These are phyloP conservation scores for Leucoraja erinaceus DNA, from an alignment of 2,113 vertebrate species.

Conservation along the genomic window DNA sequence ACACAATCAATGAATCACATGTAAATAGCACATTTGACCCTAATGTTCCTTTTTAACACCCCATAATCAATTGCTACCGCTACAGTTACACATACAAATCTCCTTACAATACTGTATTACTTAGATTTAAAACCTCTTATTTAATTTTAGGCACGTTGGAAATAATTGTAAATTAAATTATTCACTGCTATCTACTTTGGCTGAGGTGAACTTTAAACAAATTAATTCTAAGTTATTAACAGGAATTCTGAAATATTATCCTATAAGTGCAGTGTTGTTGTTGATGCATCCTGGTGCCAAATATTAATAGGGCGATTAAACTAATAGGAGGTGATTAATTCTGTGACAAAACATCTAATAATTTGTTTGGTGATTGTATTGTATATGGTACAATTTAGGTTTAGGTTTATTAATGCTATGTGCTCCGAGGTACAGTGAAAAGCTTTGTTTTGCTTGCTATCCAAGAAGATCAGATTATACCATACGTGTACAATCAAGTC, in stretches of 20 bases:
- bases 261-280: not conserved
- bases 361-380: not conserved
- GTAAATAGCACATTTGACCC: not conserved
- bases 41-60: not conserved
- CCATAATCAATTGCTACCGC: not conserved
- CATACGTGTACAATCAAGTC: too few species aligned
- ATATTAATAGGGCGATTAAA: slow-evolving; percentile 2
- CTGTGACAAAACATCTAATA: not conserved
- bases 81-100: not conserved
- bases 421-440: too few species aligned
- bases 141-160: not conserved
- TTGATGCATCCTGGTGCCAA: not conserved
- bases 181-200: not conserved
- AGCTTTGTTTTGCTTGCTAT: too few species aligned
- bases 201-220: not conserved
- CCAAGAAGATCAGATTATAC: too few species aligned
- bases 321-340: not conserved
- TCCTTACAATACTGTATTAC: not conserved
- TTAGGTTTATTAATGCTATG: too few species aligned
- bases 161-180: not conserved
- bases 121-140: not conserved
- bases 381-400: not conserved
- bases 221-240: slow-evolving; percentile 10
- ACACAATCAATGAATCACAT: not conserved
- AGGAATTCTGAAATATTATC: not conserved